A percentile compares a stretch with the other conserved stretches of the same genome.
phyloP scores from a whole-genome alignment of 2,888 invertebrate genomes.

The Leptura quadrifasciata region DNA sequence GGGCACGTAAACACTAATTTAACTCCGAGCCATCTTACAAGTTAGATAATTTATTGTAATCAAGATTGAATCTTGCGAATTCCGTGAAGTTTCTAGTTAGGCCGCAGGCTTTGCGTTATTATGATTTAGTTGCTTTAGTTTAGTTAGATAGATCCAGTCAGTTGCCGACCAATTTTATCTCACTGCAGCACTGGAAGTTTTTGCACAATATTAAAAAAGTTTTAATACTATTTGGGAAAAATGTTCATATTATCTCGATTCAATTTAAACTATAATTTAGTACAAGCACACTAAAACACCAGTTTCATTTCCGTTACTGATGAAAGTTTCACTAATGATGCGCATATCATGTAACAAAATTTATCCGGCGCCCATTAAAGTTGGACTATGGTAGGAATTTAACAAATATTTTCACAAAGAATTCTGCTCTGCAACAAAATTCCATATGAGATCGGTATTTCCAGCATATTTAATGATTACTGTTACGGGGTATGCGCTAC shows the following conservation, averaged over 20 bases:
- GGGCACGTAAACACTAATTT: slow-evolving; percentile 42
- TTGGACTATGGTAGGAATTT: background rate
- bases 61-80: slow-evolving; percentile 57
- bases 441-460: slow-evolving; percentile 7
- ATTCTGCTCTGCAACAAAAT: background rate
- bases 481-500: background rate
- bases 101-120: slow-evolving; percentile 56
- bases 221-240: slow-evolving; percentile 17
- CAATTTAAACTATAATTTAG: slow-evolving; percentile 8
- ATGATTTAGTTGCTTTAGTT: slow-evolving; percentile 54
- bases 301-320: background rate
- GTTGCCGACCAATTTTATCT: slow-evolving; percentile 29
- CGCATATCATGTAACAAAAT: slow-evolving; percentile 1
- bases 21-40: slow-evolving; percentile 42
- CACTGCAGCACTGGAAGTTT: slow-evolving; percentile 9
- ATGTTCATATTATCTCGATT: slow-evolving; percentile 6
- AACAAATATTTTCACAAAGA: slow-evolving; percentile 3
- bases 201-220: slow-evolving; percentile 29
- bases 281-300: slow-evolving; percentile 1
- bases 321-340: background rate
- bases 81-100: slow-evolving; percentile 46
- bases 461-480: slow-evolving; percentile 3
- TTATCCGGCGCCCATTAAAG: background rate
- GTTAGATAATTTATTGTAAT: slow-evolving; percentile 61
- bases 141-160: slow-evolving; percentile 21